Conservation (phyloP, 2,113 vertebrate species). For the Lichenostomus cassidix region DNA sequence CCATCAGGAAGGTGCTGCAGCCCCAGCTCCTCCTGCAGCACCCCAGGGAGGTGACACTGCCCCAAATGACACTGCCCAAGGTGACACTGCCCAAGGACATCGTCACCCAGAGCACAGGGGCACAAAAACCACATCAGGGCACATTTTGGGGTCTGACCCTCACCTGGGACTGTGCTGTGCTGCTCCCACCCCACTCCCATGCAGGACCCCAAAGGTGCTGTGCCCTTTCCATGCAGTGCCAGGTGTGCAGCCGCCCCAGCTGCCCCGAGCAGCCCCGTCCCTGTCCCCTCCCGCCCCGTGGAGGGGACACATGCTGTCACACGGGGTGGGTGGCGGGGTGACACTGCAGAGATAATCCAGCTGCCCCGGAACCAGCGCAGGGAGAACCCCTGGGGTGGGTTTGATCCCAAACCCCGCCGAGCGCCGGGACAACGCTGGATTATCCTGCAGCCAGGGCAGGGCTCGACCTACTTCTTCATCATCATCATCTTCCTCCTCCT, state of each 20-base stretch:
- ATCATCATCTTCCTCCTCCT: constrained; percentile 83
- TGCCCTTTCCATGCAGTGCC: constrained; percentile 71
- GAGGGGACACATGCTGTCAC: constrained; percentile 65
- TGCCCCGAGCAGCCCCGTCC: not conserved
- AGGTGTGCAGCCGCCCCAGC: constrained; percentile 19
- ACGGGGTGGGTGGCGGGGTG: not conserved
- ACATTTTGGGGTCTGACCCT: not conserved
- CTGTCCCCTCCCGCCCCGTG: not conserved
- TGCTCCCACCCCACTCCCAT: not conserved
- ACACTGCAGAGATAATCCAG: constrained; percentile 13
- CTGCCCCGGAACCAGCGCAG: accelerated
- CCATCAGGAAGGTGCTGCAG: not conserved
- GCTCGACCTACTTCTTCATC: constrained; percentile 80
- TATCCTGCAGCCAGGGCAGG: not conserved
- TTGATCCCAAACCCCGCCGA: accelerated
- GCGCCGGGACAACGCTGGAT: not conserved
- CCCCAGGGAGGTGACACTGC: not conserved
- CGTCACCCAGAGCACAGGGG: not conserved
- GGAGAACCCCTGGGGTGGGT: not conserved
- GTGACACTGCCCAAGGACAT: not conserved
- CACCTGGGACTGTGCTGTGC: accelerated
- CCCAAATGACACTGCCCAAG: not conserved
- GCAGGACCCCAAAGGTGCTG: not conserved
- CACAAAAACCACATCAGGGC: not conserved
- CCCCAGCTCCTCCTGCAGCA: not conserved